Conservation (phyloP, 2,888 invertebrate species). For the Tuberolachnus salignus region DNA sequence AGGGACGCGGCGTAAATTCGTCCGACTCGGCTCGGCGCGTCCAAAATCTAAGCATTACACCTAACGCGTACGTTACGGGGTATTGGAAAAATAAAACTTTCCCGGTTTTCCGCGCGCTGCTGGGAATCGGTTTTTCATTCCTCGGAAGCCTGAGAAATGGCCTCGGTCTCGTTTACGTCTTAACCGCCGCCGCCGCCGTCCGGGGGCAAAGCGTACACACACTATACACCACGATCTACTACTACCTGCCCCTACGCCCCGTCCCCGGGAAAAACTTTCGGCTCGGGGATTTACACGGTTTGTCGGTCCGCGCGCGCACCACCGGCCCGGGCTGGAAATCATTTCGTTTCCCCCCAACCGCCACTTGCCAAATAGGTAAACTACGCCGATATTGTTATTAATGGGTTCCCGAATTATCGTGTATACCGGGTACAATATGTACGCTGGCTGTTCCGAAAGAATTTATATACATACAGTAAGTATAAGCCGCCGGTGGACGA, state of each 20-base stretch:
- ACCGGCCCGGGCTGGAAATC: background rate
- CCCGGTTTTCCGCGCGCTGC: background rate
- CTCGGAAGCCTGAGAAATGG: slow-evolving; percentile 35
- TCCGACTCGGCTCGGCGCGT: background rate
- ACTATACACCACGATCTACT: too few species aligned
- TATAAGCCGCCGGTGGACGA: too few species aligned
- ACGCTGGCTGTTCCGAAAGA: background rate
- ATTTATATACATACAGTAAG: background rate
- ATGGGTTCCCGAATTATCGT: slow-evolving; percentile 16
- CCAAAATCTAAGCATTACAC: too few species aligned
- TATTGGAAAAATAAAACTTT: slow-evolving; percentile 8
- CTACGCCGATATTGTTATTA: slow-evolving; percentile 16
- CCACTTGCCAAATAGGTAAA: too few species aligned
- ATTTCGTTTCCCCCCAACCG: slow-evolving; percentile 6
- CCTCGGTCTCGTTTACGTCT: background rate
- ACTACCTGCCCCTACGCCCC: too few species aligned
- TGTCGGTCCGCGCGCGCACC: background rate
- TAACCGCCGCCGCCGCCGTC: background rate
- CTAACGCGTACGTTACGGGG: too few species aligned
- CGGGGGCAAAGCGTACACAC: too few species aligned
- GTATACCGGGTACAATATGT: background rate
- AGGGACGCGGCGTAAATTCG: slow-evolving; percentile 30
- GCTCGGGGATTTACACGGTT: slow-evolving; percentile 27
- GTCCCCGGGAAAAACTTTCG: background rate
- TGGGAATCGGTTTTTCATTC: background rate